Conservation (phyloP, 2,888 invertebrate species). For the Galerucella nymphaeae region DNA sequence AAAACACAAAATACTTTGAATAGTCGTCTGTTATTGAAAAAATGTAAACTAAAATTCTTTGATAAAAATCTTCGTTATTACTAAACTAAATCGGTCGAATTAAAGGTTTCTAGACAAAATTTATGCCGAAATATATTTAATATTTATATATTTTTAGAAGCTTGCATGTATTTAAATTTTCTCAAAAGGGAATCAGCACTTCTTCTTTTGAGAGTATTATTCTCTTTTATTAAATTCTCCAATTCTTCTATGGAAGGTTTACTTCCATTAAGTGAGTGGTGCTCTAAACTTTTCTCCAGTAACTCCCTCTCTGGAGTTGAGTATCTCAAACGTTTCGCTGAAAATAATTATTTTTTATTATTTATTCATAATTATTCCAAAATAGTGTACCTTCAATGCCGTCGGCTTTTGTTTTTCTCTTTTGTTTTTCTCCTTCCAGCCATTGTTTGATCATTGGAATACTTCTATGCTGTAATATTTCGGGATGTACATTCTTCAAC, state of each 20-base stretch:
- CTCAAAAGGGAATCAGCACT: slow-evolving; percentile 13
- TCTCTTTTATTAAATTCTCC: slow-evolving; percentile 3
- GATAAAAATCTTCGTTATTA: too few relatives aligned
- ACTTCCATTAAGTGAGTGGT: slow-evolving; percentile 12
- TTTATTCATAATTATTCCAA: background rate
- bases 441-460: slow-evolving; percentile 17
- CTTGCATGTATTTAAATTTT: slow-evolving; percentile 14
- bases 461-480: slow-evolving; percentile 9
- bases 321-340: slow-evolving; percentile 11
- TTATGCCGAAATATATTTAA: background rate
- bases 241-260: slow-evolving; percentile 18
- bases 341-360: slow-evolving; percentile 4
- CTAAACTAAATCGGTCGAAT: too few relatives aligned
- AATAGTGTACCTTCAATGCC: background rate
- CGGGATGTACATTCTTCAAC: slow-evolving; percentile 4
- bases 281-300: slow-evolving; percentile 5
- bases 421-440: background rate
- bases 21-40: too few relatives aligned
- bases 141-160: background rate
- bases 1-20: too few relatives aligned
- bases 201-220: slow-evolving; percentile 17
- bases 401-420: background rate
- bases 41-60: too few relatives aligned
- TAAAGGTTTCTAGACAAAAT: background rate
- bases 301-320: slow-evolving; percentile 13